Evolutionary conservation across 2,888 invertebrate genomes (phyloP).

Genomic region (Euclidia mi): DNA sequence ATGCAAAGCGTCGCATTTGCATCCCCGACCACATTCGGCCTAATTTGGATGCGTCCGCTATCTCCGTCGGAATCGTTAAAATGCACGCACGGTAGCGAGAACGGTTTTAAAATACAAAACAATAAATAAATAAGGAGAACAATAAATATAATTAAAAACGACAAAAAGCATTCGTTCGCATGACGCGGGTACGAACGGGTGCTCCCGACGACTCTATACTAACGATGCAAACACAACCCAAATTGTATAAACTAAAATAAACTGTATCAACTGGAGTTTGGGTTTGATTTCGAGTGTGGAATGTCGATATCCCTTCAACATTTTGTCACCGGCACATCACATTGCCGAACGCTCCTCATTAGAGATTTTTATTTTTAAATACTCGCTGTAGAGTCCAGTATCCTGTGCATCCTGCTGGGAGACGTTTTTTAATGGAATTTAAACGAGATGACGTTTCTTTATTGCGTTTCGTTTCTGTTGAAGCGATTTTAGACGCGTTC

Average conservation of each 20-base stretch:
- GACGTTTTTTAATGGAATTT: slow-evolving; percentile 78
- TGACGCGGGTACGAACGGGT: slow-evolving; percentile 83
- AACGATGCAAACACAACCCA: slow-evolving; percentile 67
- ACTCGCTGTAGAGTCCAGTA: slow-evolving; percentile 69
- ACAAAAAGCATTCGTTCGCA: slow-evolving; percentile 87
- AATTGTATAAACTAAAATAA: slow-evolving; percentile 56
- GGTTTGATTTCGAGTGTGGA: slow-evolving; percentile 59
- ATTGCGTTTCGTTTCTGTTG: slow-evolving; percentile 61
- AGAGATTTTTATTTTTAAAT: slow-evolving; percentile 80
- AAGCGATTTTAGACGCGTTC: slow-evolving; percentile 70
- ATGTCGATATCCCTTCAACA: slow-evolving; percentile 72
- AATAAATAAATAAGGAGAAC: slow-evolving; percentile 88
- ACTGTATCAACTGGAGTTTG: slow-evolving; percentile 59
- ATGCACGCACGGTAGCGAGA: slow-evolving; percentile 86
- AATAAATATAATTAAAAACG: slow-evolving; percentile 89
- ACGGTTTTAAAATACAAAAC: slow-evolving; percentile 80
- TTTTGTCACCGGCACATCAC: slow-evolving; percentile 85
- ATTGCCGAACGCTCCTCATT: slow-evolving; percentile 79
- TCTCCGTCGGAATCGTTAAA: slow-evolving; percentile 83
- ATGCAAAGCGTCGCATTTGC: slow-evolving; percentile 85
- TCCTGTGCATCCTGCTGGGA: slow-evolving; percentile 57
- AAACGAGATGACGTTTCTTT: slow-evolving; percentile 85
- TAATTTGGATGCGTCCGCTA: slow-evolving; percentile 86
- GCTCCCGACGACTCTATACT: slow-evolving; percentile 84
- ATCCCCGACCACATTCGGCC: slow-evolving; percentile 77